Percentiles rank a stretch among this genome's conserved stretches.
These are phyloP conservation scores for Aphelinus atriplicis DNA, from an alignment of 1,140 invertebrate species.

Conservation along the genomic window DNA sequence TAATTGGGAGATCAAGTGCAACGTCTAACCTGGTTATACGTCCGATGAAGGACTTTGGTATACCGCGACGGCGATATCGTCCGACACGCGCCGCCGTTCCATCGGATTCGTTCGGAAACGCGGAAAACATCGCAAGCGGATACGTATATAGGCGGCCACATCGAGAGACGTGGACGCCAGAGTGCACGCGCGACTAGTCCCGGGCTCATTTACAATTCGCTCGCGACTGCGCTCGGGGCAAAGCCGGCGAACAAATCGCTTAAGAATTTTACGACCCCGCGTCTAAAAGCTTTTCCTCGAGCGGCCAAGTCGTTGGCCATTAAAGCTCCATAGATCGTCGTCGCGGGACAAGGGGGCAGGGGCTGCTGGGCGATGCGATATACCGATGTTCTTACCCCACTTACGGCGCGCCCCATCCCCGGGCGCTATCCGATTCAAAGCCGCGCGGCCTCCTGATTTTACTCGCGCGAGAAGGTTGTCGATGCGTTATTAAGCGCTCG, in stretches of 20 bases:
- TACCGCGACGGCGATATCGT: too few species aligned
- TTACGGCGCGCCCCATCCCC: conserved; percentile 45
- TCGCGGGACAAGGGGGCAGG: neutral
- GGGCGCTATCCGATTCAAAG: neutral
- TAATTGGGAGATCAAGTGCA: too few species aligned
- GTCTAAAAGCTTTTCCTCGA: conserved; percentile 57
- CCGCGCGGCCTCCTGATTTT: neutral
- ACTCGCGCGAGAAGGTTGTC: conserved; percentile 9
- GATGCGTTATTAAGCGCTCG: conserved; percentile 18
- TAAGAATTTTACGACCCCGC: conserved; percentile 60
- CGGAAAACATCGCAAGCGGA: too few species aligned
- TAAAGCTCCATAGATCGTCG: conserved; percentile 47
- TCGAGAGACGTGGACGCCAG: too few species aligned
- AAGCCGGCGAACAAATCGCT: conserved; percentile 52
- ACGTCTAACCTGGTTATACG: too few species aligned
- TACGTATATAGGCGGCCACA: too few species aligned
- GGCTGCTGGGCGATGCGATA: conserved; percentile 37
- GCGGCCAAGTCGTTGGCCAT: conserved; percentile 38
- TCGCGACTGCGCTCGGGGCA: neutral
- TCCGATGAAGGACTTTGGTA: too few species aligned
- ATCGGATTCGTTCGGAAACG: too few species aligned
- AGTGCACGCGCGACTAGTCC: too few species aligned
- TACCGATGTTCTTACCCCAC: conserved; percentile 53
- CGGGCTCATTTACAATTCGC: too few species aligned
- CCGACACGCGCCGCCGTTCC: too few species aligned